Evolutionary conservation across 2,797 vertebrate species (phyloP).

Genomic region (Paramormyrops hopkinsi): DNA sequence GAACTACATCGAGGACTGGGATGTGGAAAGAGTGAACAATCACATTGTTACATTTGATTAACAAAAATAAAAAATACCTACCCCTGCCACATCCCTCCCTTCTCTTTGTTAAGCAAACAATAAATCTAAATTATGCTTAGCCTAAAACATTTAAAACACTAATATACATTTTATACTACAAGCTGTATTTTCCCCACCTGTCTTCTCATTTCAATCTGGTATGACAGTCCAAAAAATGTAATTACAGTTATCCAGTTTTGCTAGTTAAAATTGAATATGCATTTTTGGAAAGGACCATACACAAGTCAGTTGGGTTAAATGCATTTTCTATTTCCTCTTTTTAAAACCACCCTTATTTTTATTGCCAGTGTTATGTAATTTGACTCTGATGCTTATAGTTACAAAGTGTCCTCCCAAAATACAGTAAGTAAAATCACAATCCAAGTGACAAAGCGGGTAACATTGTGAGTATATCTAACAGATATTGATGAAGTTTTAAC

Average conservation of each 20-base stretch:
- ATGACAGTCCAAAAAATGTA: conserved; percentile 41
- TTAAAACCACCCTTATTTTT: background rate
- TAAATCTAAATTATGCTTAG: conserved; percentile 56
- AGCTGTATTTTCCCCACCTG: conserved; percentile 50
- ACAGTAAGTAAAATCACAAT: background rate
- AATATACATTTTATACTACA: conserved; percentile 73
- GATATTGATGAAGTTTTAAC: conserved; percentile 27
- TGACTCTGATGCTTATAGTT: background rate
- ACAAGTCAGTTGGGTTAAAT: background rate
- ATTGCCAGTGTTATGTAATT: background rate
- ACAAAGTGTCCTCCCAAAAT: background rate
- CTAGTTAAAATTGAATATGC: conserved; percentile 2
- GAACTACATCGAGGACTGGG: conserved; percentile 51
- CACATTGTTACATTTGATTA: conserved; percentile 64
- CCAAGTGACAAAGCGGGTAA: conserved; percentile 37
- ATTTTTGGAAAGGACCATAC: background rate
- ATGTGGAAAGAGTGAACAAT: conserved; percentile 34
- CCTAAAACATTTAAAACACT: conserved; percentile 59
- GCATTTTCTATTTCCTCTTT: conserved; percentile 5
- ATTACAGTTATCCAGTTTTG: conserved; percentile 11
- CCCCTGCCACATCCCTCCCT: conserved; percentile 36
- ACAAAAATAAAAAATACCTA: background rate
- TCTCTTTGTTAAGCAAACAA: conserved; percentile 53
- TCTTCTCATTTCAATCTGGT: conserved; percentile 41
- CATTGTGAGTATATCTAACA: conserved; percentile 30